Evolutionary conservation across 2,113 vertebrate genomes (phyloP), one percentile per base, ranked within the genome.

Genomic region (Lepus americanus): DNA sequence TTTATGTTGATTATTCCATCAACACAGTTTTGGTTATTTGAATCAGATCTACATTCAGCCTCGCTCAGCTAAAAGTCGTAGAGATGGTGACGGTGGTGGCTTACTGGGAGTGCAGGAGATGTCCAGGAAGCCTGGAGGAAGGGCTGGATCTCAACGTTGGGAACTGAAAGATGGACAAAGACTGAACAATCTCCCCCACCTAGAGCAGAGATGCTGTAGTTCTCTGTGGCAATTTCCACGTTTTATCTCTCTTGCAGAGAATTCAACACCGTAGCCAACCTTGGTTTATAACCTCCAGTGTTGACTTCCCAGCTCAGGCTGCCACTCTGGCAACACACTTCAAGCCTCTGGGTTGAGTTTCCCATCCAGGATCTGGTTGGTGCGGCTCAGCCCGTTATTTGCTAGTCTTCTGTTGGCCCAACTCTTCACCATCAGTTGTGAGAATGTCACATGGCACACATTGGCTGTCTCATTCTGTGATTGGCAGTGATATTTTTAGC

Each of bases 241-340:
- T 9, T 31, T 33, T 59, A 6, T 7, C 64, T 67, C 0, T 20
- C 17, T 9, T 6, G 33, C 5, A 12, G 1, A 2, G 36, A 16
- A n/a, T 36, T 80, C 63, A 25, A 6, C 10, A 20, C 17, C 39
- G 16, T 25, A 0, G 0, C n/a, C 33, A 31, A 10, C n/a, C 39
- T 86, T 31, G 12, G 4, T 29, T 51, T 73, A 16, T 61, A 16
- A 53, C 10, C 66, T 53, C 12, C 3, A 6, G 39, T 10, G 11
- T 17, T 29, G 44, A 44, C 31, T 64, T 39, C 7, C 73, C 10
- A 55, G 33, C 44, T 55, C 8, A 3, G 53, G 27, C 6, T 84
- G 27, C 17, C 27, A 17, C 55, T 29, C 23, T 61, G 44, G 20
- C 27, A 27, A 5, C 39, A 17, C 55, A 5, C 39, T 25, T 49